Percentiles rank a stretch among this genome's conserved stretches.
phyloP scores from a whole-genome alignment of 1,140 invertebrate genomes.

The Chlorops oryzae region DNA sequence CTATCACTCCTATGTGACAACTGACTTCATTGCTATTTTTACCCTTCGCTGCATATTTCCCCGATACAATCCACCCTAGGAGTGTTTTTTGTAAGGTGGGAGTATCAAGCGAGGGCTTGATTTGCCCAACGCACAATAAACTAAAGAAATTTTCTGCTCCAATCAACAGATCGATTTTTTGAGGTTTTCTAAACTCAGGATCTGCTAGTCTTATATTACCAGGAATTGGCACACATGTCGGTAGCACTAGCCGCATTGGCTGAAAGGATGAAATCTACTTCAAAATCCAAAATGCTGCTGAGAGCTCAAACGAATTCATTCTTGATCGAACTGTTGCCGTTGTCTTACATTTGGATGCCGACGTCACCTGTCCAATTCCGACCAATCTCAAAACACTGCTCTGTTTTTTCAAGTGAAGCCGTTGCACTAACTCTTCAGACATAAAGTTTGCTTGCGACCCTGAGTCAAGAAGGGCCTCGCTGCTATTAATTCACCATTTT shows the following conservation, averaged over 20 bases:
- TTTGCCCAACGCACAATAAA: background rate
- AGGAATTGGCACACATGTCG: slow-evolving; percentile 16
- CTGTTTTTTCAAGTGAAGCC: background rate
- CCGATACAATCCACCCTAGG: slow-evolving; percentile 7
- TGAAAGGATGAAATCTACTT: slow-evolving; percentile 3
- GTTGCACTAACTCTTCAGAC: slow-evolving; percentile 8
- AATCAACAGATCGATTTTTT: slow-evolving; percentile 3
- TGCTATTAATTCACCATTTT: background rate
- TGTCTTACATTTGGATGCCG: background rate
- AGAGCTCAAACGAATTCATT: slow-evolving; percentile 2
- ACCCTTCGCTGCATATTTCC: background rate
- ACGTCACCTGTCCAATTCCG: slow-evolving; percentile 1
- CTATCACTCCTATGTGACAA: no score
- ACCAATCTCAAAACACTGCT: slow-evolving; percentile 1
- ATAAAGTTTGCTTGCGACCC: slow-evolving; percentile 10
- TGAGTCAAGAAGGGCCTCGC: slow-evolving; percentile 9
- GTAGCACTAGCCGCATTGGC: background rate
- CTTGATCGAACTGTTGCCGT: background rate
- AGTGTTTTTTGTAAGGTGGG: slow-evolving; percentile 1
- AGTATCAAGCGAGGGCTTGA: background rate
- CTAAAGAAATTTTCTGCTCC: background rate
- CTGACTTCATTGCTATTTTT: background rate
- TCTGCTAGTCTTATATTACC: background rate
- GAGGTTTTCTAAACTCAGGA: background rate
- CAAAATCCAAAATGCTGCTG: slow-evolving; percentile 8